Base-by-base conservation (phyloP, 2,797 vertebrate genomes). In the Brachyrhaphis roseni region DNA sequence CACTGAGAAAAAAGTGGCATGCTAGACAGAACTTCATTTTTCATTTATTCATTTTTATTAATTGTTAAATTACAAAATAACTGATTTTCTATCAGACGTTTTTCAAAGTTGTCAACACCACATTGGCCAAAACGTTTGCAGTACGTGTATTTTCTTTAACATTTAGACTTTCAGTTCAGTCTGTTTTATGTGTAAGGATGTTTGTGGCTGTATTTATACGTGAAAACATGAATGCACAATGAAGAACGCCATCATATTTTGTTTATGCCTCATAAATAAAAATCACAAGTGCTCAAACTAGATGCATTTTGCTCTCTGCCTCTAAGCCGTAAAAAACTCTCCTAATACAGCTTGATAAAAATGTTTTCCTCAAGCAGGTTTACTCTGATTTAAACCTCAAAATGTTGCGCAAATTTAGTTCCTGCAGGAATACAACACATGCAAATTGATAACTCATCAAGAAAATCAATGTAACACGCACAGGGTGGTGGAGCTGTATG, bases 371-470 rank as follows among this genome's bases (percentile, higher is more conserved):
- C 66, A 80, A 84, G 78, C 45, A 73, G n/a, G 77, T 88, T 88
- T 70, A 77, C 78, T 78, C 74, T 80, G 78, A 83, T 92, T 90
- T 88, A 86, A 78, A 23, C 55, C 59, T 79, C 36, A 86, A 78
- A 75, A 72, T 51, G 70, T 82, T 80, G 70, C 74, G 79, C 49
- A 68, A 84, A 83, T 87, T 71, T 86, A 83, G 83, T 43, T 11
- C 31, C 57, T 76, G 73, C 78, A 78, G 80, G 66, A 74, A 57
- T 73, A 89, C 83, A 90, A 75, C 82, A 84, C 89, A 87, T 87
- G 88, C 82, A 90, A 88, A 93, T 91, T 88, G 87, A 93, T 93
- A 91, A 87, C 91, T 91, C 81, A 92, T 79, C 26, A 82, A 45
- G 55, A 84, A 70, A 92, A 94, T 94, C 92, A 83, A 93, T 94